A percentile compares a stretch with the other conserved stretches of the same genome.
Evolutionary conservation across 2,888 invertebrate genomes (phyloP).

Genomic region (Lasioglossum calceatum): DNA sequence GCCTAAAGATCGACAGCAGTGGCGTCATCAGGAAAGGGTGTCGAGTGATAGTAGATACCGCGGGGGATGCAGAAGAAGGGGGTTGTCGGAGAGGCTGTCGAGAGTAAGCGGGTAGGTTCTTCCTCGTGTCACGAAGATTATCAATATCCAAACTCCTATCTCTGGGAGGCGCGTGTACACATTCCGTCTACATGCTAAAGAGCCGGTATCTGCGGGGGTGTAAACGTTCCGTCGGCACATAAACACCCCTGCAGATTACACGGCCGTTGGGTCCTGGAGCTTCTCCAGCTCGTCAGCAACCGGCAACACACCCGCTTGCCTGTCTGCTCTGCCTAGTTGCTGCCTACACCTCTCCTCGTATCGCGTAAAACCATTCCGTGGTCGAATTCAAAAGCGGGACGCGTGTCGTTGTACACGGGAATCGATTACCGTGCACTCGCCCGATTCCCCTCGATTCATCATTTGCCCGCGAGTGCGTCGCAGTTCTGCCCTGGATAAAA

Average conservation of each 20-base stretch:
- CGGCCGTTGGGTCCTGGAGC: conserved; percentile 63
- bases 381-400: conserved; percentile 45
- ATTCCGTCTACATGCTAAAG: conserved; percentile 64
- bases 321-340: not conserved
- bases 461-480: conserved; percentile 25
- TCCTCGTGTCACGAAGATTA: conserved; percentile 74
- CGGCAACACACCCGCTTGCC: not conserved
- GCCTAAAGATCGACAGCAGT: conserved; percentile 56
- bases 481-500: conserved; percentile 35
- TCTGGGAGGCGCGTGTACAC: conserved; percentile 67
- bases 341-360: conserved; percentile 8
- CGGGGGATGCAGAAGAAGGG: not conserved
- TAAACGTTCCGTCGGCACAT: conserved; percentile 72
- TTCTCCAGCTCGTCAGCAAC: conserved; percentile 37
- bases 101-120: conserved; percentile 35
- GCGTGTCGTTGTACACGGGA: conserved; percentile 29
- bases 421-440: conserved; percentile 53
- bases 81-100: not conserved
- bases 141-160: conserved; percentile 78
- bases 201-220: conserved; percentile 73
- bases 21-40: conserved; percentile 18
- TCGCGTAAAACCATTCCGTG: conserved; percentile 55
- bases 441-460: conserved; percentile 52
- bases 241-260: conserved; percentile 76
- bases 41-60: conserved; percentile 6